phyloP scores from a whole-genome alignment of 2,888 invertebrate species.

The Drosophila monieri region DNA sequence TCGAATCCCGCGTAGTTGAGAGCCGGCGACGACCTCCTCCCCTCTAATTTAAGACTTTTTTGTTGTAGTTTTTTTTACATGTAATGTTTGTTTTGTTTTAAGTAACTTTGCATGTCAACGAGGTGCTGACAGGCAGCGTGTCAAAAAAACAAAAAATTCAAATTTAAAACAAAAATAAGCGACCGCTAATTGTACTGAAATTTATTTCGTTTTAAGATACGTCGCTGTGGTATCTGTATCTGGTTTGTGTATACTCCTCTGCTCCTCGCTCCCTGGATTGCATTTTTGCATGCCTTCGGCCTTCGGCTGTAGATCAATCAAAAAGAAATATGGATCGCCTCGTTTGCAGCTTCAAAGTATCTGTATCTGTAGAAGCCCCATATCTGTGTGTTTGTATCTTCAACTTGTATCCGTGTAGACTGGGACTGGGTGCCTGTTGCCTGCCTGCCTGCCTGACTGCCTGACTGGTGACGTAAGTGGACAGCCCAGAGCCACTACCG shows the following conservation, averaged over 20 bases:
- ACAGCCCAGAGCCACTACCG: conserved; percentile 12
- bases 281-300: conserved; percentile 75
- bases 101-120: conserved; percentile 74
- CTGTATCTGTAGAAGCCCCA: conserved; percentile 9
- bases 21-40: conserved; percentile 56
- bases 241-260: conserved; percentile 37
- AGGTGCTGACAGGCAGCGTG: conserved; percentile 52
- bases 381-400: conserved; percentile 19
- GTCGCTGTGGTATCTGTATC: conserved; percentile 17
- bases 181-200: conserved; percentile 74
- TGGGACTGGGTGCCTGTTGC: conserved; percentile 15
- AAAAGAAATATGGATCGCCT: conserved; percentile 53
- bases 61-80: conserved; percentile 47
- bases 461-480: conserved; percentile 33
- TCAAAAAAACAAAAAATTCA: conserved; percentile 50
- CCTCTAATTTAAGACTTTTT: conserved; percentile 33
- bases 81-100: conserved; percentile 50
- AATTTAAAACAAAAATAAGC: conserved; percentile 48
- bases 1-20: conserved; percentile 41
- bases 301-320: conserved; percentile 77
- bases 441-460: neutral
- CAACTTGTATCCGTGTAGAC: conserved; percentile 18
- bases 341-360: conserved; percentile 37
- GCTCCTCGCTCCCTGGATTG: conserved; percentile 62
- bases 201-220: conserved; percentile 57